Conservation (phyloP, 2,113 vertebrate genomes). For the Hiodon tergisus region DNA sequence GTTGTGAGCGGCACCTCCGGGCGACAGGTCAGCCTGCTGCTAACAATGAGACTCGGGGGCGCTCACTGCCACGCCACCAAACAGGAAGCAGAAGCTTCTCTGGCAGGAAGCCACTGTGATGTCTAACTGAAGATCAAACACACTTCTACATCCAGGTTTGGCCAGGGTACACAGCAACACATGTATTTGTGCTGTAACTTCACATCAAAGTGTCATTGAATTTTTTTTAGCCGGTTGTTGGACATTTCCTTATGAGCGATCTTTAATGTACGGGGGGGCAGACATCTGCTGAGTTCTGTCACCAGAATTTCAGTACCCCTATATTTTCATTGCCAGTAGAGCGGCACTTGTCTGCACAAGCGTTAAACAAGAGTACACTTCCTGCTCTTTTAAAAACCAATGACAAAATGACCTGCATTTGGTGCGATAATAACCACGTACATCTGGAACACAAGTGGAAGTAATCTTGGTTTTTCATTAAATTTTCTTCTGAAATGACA, state of each 20-base stretch:
- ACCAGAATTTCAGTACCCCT: too few species aligned
- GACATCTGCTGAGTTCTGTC: conserved; percentile 31
- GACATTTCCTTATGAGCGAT: conserved; percentile 59
- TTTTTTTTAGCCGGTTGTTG: conserved; percentile 55
- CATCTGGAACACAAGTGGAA: background rate
- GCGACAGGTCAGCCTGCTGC: background rate
- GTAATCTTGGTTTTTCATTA: conserved; percentile 14
- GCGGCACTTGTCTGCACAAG: too few species aligned
- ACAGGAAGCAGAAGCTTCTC: conserved; percentile 54
- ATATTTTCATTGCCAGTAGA: too few species aligned
- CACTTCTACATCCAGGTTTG: conserved; percentile 40
- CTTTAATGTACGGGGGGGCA: conserved; percentile 53
- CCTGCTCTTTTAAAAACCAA: conserved; percentile 2
- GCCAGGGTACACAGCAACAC: conserved; percentile 47
- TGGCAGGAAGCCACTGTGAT: conserved; percentile 54
- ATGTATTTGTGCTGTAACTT: conserved; percentile 54
- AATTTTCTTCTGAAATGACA: conserved; percentile 1
- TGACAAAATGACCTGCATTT: conserved; percentile 8
- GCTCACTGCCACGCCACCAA: conserved; percentile 23
- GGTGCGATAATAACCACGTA: background rate
- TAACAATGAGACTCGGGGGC: conserved; percentile 11
- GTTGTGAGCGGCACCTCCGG: background rate
- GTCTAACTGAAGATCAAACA: conserved; percentile 46
- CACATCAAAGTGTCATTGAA: conserved; percentile 48
- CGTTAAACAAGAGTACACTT: background rate